These are phyloP conservation scores for Erpobdella octoculata DNA, from an alignment of 2,888 invertebrate genomes.

Conservation along the genomic window DNA sequence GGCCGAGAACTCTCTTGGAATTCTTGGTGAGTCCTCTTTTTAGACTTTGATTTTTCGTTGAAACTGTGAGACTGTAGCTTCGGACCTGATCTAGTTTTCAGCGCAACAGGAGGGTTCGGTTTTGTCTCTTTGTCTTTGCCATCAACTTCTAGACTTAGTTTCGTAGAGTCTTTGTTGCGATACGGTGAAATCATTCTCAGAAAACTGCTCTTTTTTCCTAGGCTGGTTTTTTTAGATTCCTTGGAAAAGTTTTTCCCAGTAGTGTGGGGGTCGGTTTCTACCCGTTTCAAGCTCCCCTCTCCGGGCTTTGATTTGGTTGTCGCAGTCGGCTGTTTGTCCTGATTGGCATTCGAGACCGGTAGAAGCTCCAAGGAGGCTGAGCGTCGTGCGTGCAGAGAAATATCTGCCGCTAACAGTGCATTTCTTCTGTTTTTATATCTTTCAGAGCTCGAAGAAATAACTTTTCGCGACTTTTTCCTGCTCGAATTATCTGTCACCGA, in stretches of 20 bases:
- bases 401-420: not conserved
- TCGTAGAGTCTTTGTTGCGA: not conserved
- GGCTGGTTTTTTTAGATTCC: not conserved
- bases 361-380: not conserved
- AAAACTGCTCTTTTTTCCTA: not conserved
- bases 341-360: not conserved
- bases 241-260: not conserved
- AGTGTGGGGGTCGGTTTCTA: conserved; percentile 2
- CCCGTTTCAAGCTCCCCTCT: not conserved
- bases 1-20: not conserved
- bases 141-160: not conserved
- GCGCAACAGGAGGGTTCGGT: not conserved
- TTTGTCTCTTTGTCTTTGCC: conserved; percentile 9
- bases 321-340: no score
- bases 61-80: conserved; percentile 4
- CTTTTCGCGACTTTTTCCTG: not conserved
- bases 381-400: not conserved
- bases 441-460: not conserved
- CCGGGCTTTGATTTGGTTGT: not conserved
- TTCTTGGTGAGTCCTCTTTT: not conserved
- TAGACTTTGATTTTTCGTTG: not conserved
- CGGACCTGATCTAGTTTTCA: not conserved
- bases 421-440: not conserved
- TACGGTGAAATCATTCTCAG: not conserved
- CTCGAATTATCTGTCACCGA: not conserved